phyloP scores from a whole-genome alignment of 1,140 invertebrate genomes.

The Xylocopa sonorina region DNA sequence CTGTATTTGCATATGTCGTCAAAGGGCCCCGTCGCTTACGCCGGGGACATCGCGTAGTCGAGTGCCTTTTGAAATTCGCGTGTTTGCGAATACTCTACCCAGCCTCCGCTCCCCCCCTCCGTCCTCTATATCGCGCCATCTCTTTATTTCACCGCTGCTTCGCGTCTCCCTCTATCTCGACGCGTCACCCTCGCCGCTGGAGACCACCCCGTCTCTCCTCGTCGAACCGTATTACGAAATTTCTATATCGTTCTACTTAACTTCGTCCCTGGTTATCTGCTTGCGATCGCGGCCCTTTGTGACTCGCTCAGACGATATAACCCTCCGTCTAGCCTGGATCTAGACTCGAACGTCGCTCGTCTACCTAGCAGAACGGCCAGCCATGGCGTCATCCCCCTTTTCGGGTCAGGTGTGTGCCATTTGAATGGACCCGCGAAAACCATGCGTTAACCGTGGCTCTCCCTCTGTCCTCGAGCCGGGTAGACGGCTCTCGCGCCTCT shows the following conservation, averaged over 20 bases:
- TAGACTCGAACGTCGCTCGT: constrained; percentile 1
- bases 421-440: too few relatives aligned
- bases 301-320: background rate
- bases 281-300: background rate
- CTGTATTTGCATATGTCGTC: constrained; percentile 83
- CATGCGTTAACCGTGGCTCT: too few relatives aligned
- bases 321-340: background rate
- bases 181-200: constrained; percentile 39
- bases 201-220: constrained; percentile 19
- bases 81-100: constrained; percentile 81
- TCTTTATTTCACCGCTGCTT: constrained; percentile 57
- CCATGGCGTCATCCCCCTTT: constrained; percentile 49
- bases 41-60: constrained; percentile 80
- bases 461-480: constrained; percentile 33
- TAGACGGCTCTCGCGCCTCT: constrained; percentile 54
- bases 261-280: constrained; percentile 23
- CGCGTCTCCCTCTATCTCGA: constrained; percentile 39
- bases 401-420: constrained; percentile 45
- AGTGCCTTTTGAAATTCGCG: constrained; percentile 82
- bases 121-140: constrained; percentile 20
- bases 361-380: constrained; percentile 37
- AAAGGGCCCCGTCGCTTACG: constrained; percentile 78
- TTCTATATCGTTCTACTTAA: constrained; percentile 19
- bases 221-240: background rate
- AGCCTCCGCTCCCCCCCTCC: constrained; percentile 22